Base-by-base conservation (phyloP, 2,888 invertebrate genomes). In the Elysia crispata region DNA sequence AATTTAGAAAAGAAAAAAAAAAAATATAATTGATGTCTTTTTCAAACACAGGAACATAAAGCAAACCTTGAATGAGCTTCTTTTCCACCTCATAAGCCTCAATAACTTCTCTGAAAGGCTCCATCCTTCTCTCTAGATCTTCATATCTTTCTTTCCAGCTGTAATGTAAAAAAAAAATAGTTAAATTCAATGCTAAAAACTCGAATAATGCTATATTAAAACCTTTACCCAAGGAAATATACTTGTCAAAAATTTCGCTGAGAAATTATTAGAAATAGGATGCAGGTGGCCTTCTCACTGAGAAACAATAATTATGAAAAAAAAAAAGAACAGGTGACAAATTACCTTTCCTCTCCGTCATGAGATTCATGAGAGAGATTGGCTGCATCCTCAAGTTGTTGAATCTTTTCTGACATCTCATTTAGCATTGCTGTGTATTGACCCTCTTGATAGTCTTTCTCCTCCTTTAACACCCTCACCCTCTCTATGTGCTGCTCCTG, bases 81-180 rank as follows among this genome's bases (percentile, higher is more conserved):
- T 23, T 72, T 49, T 80, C 80, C 41, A 80, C 20, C 20, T 80
- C 93, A 87, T 91, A 94, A 0, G 91, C 90, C 85, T 93, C 92
- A 64, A 94, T 85, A 86, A 94, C 93, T 15, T 93, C 92, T 83
- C 87, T 85, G 85, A 91, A 92, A 6, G 92, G 91, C 69, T 86
- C 89, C 5, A 92, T 89, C 74, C 89, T 90, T 15, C 85, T 82
- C 81, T 84, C 85, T 11, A 92, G 85, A 5, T 90, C 89, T 62
- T 91, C 90, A 85, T 88, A 92, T 87, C 86, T 78, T 15, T 33
- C 86, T 86, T 83, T 90, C 92, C 86, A 93, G 80, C 84, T 89
- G 81, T 3, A 81, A 67, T 70, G 31, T 18, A 1, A 20, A 41
- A 23, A 77, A 15, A 78, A 33, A 60, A 3, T 8, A 60, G 15